These are phyloP conservation scores for Scomber scombrus DNA, from an alignment of 2,113 vertebrate genomes.

Conservation along the genomic window DNA sequence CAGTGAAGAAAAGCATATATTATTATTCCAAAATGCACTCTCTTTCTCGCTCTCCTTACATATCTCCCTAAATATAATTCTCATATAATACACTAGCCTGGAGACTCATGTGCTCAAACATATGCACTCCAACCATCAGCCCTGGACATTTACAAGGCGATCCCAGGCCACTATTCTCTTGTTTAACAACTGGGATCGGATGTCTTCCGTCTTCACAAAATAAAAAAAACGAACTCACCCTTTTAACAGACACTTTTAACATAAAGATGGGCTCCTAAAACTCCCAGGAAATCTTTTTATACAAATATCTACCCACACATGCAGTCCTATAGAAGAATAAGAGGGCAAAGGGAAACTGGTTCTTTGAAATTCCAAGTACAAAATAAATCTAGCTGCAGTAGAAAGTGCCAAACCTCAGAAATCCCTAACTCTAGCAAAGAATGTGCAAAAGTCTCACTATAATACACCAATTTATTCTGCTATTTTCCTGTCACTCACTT, in stretches of 20 bases:
- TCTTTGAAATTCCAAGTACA: conserved; percentile 66
- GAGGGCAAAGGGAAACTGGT: conserved; percentile 30
- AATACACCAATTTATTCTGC: conserved; percentile 40
- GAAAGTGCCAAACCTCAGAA: conserved; percentile 80
- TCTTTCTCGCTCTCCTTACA: background rate
- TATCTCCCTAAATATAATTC: conserved; percentile 9
- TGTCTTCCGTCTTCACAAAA: conserved; percentile 56
- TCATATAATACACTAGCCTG: conserved; percentile 19
- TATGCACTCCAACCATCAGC: conserved; percentile 62
- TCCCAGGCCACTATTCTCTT: conserved; percentile 55
- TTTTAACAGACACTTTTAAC: conserved; percentile 56
- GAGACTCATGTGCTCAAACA: conserved; percentile 55
- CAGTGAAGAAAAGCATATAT: background rate
- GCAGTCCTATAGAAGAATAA: conserved; percentile 36
- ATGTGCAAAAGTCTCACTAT: conserved; percentile 62
- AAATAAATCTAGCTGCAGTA: conserved; percentile 74
- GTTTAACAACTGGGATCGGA: conserved; percentile 71
- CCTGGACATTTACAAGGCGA: conserved; percentile 73
- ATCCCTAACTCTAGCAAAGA: conserved; percentile 68
- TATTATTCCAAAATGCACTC: background rate
- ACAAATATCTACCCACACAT: conserved; percentile 61
- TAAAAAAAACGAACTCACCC: conserved; percentile 41
- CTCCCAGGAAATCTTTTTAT: conserved; percentile 62
- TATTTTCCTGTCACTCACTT: conserved; percentile 18
- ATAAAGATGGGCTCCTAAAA: conserved; percentile 61